Conservation (phyloP, 2,113 vertebrate genomes). For the Oriolus oriolus region DNA sequence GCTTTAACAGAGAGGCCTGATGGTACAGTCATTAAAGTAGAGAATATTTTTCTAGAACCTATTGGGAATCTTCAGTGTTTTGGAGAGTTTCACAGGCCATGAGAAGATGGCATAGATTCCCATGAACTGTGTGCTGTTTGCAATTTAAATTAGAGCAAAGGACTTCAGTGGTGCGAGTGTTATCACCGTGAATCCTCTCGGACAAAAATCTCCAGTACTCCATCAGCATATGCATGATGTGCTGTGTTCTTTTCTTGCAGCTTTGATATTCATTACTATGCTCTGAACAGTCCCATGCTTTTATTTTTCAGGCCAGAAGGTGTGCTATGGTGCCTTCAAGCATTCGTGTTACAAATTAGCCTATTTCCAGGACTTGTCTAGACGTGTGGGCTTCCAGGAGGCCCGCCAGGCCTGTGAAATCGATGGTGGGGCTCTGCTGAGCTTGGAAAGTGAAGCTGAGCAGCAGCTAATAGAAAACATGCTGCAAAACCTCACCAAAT, state of each 20-base stretch:
- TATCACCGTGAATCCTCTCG: neutral
- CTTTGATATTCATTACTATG: neutral
- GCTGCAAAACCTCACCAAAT: slow-evolving; percentile 81
- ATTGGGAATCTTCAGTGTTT: neutral
- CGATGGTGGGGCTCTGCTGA: slow-evolving; percentile 84
- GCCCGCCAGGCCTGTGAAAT: slow-evolving; percentile 84
- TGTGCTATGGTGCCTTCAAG: slow-evolving; percentile 79
- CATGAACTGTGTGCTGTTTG: neutral
- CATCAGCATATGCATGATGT: neutral
- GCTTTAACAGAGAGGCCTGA: neutral
- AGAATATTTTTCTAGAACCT: neutral
- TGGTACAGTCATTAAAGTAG: neutral
- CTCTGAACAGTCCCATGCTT: neutral
- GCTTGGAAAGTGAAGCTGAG: slow-evolving; percentile 80
- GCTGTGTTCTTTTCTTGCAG: neutral
- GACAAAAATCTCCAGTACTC: neutral
- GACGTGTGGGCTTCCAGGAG: slow-evolving; percentile 88
- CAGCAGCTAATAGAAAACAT: slow-evolving; percentile 86
- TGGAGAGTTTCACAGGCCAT: neutral
- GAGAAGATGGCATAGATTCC: neutral
- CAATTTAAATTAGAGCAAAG: neutral
- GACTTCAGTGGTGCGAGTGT: neutral
- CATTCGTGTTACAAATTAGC: slow-evolving; percentile 91
- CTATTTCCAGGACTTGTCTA: slow-evolving; percentile 90
- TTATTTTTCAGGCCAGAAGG: slow-evolving; percentile 83